A percentile compares a stretch with the other conserved stretches of the same genome.
Evolutionary conservation across 1,140 invertebrate genomes (phyloP).

Genomic region (Agrilus planipennis): DNA sequence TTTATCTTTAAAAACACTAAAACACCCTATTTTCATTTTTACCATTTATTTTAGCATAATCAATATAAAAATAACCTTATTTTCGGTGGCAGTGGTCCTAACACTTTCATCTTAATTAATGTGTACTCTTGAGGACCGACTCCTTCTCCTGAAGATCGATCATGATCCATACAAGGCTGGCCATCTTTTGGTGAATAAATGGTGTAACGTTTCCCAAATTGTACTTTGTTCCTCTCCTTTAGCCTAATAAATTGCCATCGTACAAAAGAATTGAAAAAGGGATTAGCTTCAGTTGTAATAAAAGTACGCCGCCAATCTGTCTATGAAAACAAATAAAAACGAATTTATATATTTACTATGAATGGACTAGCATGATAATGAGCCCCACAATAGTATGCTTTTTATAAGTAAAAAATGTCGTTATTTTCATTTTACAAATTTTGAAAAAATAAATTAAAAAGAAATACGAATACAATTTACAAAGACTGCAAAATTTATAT

Average conservation of each 20-base stretch:
- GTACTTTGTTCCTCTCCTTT: conserved; percentile 79
- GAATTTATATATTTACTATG: no score
- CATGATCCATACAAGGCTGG: conserved; percentile 99
- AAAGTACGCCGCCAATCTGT: conserved; percentile 95
- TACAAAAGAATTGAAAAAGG: conserved; percentile 96
- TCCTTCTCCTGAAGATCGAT: conserved; percentile 89
- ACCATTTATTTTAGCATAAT: neutral
- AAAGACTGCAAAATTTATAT: no score
- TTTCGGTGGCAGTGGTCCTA: conserved; percentile 60
- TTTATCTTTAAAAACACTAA: conserved; percentile 42
- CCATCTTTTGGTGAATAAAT: conserved; percentile 94
- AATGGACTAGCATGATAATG: no score
- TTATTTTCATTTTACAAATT: no score
- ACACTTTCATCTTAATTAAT: conserved; percentile 85
- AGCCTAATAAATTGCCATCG: conserved; percentile 91
- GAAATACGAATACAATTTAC: no score
- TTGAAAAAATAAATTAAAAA: no score
- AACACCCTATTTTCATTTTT: neutral
- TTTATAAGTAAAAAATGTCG: no score
- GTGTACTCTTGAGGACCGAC: conserved; percentile 98
- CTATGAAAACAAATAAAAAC: no score
- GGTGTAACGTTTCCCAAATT: conserved; percentile 95
- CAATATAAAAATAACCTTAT: conserved; percentile 45
- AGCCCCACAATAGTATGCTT: no score
- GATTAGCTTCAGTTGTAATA: conserved; percentile 96